Conservation (phyloP, 2,888 invertebrate species). For the Erpobdella octoculata region DNA sequence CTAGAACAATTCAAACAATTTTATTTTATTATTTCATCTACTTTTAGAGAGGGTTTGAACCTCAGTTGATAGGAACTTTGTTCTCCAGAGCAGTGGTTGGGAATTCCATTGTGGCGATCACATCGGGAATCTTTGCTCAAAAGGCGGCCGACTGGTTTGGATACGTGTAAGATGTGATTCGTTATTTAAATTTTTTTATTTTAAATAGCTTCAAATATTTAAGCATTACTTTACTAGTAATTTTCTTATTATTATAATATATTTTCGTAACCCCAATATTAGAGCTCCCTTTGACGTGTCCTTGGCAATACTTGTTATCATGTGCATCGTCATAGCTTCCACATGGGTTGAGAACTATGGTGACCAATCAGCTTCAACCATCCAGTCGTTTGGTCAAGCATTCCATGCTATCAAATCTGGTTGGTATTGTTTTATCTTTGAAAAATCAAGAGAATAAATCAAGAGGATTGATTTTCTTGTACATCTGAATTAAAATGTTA, state of each 20-base stretch:
- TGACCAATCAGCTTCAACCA: conserved; percentile 41
- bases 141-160: conserved; percentile 54
- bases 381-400: conserved; percentile 34
- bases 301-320: background rate
- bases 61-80: conserved; percentile 50
- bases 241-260: too few relatives aligned
- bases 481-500: background rate
- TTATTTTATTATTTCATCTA: background rate
- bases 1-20: background rate
- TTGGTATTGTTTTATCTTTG: too few relatives aligned
- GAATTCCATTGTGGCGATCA: conserved; percentile 55
- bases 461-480: background rate
- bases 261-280: too few relatives aligned
- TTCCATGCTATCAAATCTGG: conserved; percentile 33
- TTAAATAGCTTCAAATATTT: too few relatives aligned
- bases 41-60: conserved; percentile 50
- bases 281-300: conserved; percentile 21
- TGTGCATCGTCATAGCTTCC: conserved; percentile 40
- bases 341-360: conserved; percentile 52
- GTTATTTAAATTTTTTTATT: too few relatives aligned
- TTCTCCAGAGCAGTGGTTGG: conserved; percentile 54
- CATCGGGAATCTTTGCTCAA: conserved; percentile 55
- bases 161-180: conserved; percentile 54
- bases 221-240: too few relatives aligned
- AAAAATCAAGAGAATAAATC: background rate